Evolutionary conservation across 2,888 invertebrate genomes (phyloP).

Genomic region (Papilio demoleus): DNA sequence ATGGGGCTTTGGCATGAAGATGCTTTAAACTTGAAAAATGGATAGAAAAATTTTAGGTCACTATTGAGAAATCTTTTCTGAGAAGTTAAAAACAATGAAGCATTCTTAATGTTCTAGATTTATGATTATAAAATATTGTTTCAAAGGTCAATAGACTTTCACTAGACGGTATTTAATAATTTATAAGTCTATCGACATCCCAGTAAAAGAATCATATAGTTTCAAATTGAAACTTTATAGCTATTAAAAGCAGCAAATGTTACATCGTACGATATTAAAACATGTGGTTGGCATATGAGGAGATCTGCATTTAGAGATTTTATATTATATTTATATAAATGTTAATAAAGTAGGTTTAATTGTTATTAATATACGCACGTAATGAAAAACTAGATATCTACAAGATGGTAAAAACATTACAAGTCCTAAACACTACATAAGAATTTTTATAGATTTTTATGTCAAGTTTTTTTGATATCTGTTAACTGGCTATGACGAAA

Average conservation of each 20-base stretch:
- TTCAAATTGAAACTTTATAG: not conserved
- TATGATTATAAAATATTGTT: not conserved
- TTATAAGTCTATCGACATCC: not conserved
- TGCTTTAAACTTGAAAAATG: no score
- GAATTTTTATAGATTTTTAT: not conserved
- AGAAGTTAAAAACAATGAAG: not conserved
- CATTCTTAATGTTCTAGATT: not conserved
- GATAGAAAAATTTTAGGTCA: not conserved
- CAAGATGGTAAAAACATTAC: no score
- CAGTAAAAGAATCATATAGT: not conserved
- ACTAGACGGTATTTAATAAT: not conserved
- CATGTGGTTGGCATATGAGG: conserved; percentile 28
- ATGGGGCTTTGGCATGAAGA: no score
- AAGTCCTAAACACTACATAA: not conserved
- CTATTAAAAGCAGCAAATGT: not conserved
- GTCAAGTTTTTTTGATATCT: not conserved
- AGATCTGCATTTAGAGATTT: not conserved
- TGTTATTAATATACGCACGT: conserved; percentile 5
- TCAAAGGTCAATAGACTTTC: conserved; percentile 1
- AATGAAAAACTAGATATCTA: not conserved
- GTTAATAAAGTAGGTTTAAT: not conserved
- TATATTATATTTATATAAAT: not conserved
- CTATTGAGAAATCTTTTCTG: not conserved
- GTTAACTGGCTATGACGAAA: conserved; percentile 4
- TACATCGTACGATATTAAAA: not conserved